Conservation (phyloP, 2,113 vertebrate genomes). For the Ramphastos sulfuratus region DNA sequence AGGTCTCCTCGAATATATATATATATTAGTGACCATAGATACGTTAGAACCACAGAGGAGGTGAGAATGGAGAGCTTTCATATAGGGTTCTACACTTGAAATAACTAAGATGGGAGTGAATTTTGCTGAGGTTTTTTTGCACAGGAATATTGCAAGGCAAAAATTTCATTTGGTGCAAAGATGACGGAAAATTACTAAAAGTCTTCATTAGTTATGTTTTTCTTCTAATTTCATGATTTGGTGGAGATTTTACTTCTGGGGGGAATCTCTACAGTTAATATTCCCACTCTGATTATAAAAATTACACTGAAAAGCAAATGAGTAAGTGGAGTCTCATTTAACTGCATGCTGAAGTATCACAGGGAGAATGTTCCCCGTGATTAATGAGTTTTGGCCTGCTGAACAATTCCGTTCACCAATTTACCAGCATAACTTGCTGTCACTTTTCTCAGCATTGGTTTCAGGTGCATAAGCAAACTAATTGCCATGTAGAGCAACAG, state of each 20-base stretch:
- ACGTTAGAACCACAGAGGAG: background rate
- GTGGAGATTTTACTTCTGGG: background rate
- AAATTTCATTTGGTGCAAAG: background rate
- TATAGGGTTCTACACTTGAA: background rate
- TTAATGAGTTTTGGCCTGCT: conserved; percentile 39
- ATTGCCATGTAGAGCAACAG: background rate
- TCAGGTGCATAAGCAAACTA: background rate
- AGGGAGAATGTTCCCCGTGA: conserved; percentile 15
- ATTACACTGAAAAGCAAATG: conserved; percentile 10
- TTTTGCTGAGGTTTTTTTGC: background rate
- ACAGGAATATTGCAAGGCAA: background rate
- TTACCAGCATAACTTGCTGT: background rate
- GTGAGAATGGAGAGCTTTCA: background rate
- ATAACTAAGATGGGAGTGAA: background rate
- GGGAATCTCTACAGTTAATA: background rate
- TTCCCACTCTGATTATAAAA: conserved; percentile 12
- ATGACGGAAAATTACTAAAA: conserved; percentile 15
- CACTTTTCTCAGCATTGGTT: background rate
- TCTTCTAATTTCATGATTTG: conserved; percentile 21
- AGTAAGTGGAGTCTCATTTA: conserved; percentile 5
- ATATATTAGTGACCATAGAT: background rate
- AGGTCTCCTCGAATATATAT: too few species aligned
- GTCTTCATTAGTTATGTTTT: background rate
- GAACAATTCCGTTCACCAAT: conserved; percentile 36
- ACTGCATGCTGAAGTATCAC: background rate